Conservation (phyloP, 2,797 vertebrate species). For the Bufotes viridis region DNA sequence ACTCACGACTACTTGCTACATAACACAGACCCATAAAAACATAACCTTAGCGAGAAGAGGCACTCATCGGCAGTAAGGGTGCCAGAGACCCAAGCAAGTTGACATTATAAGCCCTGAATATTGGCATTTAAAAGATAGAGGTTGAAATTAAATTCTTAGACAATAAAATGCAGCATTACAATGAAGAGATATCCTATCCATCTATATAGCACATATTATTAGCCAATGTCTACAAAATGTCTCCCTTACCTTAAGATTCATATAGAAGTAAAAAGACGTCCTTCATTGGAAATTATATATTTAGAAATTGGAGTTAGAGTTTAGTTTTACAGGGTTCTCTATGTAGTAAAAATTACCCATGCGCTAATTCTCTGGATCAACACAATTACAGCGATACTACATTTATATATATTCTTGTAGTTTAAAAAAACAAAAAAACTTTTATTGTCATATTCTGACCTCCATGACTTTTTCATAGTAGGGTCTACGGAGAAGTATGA, state of each 20-base stretch:
- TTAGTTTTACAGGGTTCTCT: no score
- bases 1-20: constrained; percentile 43
- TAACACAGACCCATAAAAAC: constrained; percentile 29
- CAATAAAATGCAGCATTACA: constrained; percentile 12
- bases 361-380: no score
- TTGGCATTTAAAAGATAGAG: constrained; percentile 13
- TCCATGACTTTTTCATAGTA: no score
- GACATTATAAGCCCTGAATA: constrained; percentile 8
- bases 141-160: constrained; percentile 10
- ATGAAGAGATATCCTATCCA: no score
- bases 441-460: no score
- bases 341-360: no score
- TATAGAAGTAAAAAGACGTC: not conserved
- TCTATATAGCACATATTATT: not conserved
- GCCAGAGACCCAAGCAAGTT: constrained; percentile 1
- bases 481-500: no score
- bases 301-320: not conserved
- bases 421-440: no score
- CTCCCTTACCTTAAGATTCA: not conserved
- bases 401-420: no score
- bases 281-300: not conserved
- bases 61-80: not conserved
- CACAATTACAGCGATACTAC: no score
- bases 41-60: constrained; percentile 23
- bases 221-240: not conserved